phyloP scores from a whole-genome alignment of 2,113 vertebrate species.

The Morphnarchus princeps region DNA sequence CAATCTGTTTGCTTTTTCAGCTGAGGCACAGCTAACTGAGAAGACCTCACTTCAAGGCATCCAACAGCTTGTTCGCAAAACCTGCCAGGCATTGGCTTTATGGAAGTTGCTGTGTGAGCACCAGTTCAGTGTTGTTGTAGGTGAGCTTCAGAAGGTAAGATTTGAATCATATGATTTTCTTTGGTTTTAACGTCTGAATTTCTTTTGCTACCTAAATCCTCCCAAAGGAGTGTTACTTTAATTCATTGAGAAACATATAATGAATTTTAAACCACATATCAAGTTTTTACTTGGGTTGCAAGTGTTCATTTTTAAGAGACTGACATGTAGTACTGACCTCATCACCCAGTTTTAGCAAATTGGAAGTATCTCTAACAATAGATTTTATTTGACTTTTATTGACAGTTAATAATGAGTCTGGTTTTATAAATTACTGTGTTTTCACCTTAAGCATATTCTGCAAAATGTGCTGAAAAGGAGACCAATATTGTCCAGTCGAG shows the following conservation, averaged over 20 bases:
- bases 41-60: slow-evolving; percentile 92
- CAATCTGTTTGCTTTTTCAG: slow-evolving; percentile 57
- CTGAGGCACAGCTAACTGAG: slow-evolving; percentile 92
- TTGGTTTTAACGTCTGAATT: background rate
- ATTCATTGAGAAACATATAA: background rate
- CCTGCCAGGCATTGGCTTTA: slow-evolving; percentile 90
- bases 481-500: background rate
- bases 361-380: background rate
- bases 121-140: slow-evolving; percentile 89
- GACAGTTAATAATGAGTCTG: background rate
- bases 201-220: background rate
- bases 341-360: background rate
- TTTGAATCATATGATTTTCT: background rate
- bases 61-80: slow-evolving; percentile 90
- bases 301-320: background rate
- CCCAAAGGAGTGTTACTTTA: background rate
- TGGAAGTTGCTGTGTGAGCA: slow-evolving; percentile 97
- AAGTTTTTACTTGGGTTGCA: background rate
- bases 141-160: slow-evolving; percentile 91
- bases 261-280: background rate
- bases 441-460: background rate
- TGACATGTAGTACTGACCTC: background rate
- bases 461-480: background rate
- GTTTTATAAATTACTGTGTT: background rate
- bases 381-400: background rate